Evolutionary conservation across 2,797 vertebrate species (phyloP), one percentile per base, ranked within the genome.

Genomic region (Siniperca scherzeri): DNA sequence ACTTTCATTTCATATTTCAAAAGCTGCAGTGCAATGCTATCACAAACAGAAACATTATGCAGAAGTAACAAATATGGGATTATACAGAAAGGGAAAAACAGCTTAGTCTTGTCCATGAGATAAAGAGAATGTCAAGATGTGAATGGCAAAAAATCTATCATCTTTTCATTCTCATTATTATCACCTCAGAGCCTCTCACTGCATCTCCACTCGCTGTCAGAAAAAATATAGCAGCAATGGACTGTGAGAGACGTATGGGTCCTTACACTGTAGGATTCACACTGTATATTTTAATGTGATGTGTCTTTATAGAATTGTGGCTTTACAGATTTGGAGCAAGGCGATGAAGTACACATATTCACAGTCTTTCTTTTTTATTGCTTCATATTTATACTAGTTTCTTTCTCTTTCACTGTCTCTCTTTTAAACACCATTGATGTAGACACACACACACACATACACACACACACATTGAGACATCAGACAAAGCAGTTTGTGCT

Each of bases 81-180:
- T 64, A 70, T 5, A 52, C 25, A 60, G 11, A 56, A 21, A 76
- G 12, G 40, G 33, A 50, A 30, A 61, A 82, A 55, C 57, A 76
- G 50, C 57, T 48, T 50, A 74, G 68, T 56, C 53, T 66, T 46
- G 66, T 73, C 25, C 27, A 19, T 21, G 78, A 82, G 84, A 88
- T 84, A 66, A 79, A 87, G 44, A 57, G 59, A n/a, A 38, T 60
- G 57, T 40, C 64, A 17, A 40, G 61, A 73, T 82, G 70, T 60
- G 64, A 74, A 83, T 46, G 56, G 25, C 42, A 71, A 73, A 78
- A 55, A 82, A 87, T 87, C 53, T 57, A 86, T 91, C 84, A 78
- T 84, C 71, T 68, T 81, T 66, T 81, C 46, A 82, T 71, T 82
- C 75, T 73, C 67, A 85, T 87, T 80, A 84, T 67, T 27, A 69